Conservation (phyloP, 2,888 invertebrate genomes). For the Drosophila picticornis region DNA sequence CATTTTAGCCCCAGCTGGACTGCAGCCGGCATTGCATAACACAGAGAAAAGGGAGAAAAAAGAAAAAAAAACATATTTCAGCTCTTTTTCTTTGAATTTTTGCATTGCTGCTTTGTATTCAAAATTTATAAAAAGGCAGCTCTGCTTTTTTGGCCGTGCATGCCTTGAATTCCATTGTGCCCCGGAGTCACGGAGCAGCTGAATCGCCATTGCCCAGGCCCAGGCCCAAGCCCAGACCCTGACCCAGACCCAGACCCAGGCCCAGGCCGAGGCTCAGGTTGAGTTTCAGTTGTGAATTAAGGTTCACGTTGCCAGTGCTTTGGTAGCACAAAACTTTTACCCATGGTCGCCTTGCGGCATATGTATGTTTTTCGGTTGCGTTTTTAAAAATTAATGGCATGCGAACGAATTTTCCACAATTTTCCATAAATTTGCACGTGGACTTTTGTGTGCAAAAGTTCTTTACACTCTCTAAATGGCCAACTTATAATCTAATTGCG, state of each 20-base stretch:
- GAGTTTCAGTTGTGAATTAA: background rate
- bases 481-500: constrained; percentile 79
- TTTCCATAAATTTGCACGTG: constrained; percentile 82
- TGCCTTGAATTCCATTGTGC: constrained; percentile 69
- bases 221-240: constrained; percentile 33
- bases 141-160: constrained; percentile 44
- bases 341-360: constrained; percentile 71
- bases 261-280: background rate
- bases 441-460: constrained; percentile 80
- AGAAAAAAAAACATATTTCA: constrained; percentile 16
- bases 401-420: constrained; percentile 75
- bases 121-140: constrained; percentile 67
- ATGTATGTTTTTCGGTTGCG: constrained; percentile 63
- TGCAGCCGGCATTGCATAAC: constrained; percentile 58
- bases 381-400: constrained; percentile 80
- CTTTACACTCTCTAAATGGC: constrained; percentile 62
- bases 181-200: constrained; percentile 30
- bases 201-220: constrained; percentile 51
- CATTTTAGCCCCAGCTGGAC: constrained; percentile 17
- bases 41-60: background rate
- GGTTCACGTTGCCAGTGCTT: constrained; percentile 29
- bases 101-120: constrained; percentile 69
- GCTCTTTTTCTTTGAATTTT: constrained; percentile 44
- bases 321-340: constrained; percentile 48
- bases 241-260: background rate